These are phyloP conservation scores for Reinhardtius hippoglossoides DNA, from an alignment of 2,113 vertebrate species.

Conservation along the genomic window DNA sequence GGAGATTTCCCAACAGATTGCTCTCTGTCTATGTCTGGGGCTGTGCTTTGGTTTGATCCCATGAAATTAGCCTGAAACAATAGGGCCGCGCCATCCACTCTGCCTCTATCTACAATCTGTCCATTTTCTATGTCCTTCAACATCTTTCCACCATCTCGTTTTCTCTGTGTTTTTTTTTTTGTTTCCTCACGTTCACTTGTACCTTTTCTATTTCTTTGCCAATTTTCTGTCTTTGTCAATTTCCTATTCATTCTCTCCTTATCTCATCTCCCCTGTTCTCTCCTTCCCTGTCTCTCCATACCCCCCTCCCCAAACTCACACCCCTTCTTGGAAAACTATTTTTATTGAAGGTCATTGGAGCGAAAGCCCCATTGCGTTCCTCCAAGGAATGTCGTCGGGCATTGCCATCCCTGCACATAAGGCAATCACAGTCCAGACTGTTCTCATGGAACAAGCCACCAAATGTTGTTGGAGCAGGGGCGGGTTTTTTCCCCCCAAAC, in stretches of 20 bases:
- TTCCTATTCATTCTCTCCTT: background rate
- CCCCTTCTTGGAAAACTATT: background rate
- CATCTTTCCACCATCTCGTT: conserved; percentile 1
- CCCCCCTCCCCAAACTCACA: background rate
- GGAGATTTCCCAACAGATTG: conserved; percentile 59
- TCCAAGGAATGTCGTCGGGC: background rate
- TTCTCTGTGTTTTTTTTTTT: background rate
- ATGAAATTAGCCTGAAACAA: conserved; percentile 76
- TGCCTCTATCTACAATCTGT: conserved; percentile 43
- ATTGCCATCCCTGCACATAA: background rate
- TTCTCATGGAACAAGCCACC: background rate
- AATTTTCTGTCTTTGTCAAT: conserved; percentile 3
- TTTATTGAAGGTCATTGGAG: conserved; percentile 9
- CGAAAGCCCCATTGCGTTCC: background rate
- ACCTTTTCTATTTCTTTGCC: conserved; percentile 2
- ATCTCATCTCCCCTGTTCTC: conserved; percentile 2
- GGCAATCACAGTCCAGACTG: background rate
- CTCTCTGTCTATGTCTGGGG: conserved; percentile 67
- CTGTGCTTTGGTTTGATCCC: conserved; percentile 73
- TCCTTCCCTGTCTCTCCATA: background rate
- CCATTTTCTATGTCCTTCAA: conserved; percentile 17
- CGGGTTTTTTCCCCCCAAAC: background rate
- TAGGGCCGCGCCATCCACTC: conserved; percentile 40
- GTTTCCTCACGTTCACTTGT: background rate
- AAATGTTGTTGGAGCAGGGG: background rate